Percentiles rank a stretch among this genome's conserved stretches.
Evolutionary conservation across 2,113 vertebrate genomes (phyloP).

Genomic region (Indri indri): DNA sequence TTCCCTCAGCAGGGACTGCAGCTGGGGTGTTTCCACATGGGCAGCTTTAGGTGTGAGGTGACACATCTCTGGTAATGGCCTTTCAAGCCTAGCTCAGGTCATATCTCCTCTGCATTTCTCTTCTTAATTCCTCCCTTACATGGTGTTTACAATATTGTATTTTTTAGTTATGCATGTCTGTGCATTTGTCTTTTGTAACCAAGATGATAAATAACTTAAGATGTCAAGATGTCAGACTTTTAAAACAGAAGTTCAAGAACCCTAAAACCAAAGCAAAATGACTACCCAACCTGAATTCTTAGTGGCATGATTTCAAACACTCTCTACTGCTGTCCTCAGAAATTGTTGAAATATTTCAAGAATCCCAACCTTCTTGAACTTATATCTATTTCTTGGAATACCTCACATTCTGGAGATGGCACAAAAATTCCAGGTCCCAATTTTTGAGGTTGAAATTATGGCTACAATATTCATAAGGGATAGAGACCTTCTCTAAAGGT

Average conservation of each 20-base stretch:
- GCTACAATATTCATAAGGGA: not conserved
- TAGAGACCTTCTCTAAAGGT: not conserved
- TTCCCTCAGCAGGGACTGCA: not conserved
- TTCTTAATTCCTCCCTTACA: not conserved
- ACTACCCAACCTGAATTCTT: not conserved
- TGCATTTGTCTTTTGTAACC: not conserved
- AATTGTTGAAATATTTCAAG: not conserved
- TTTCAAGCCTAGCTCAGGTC: not conserved
- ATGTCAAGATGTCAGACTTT: not conserved
- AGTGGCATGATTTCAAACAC: not conserved
- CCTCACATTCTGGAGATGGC: not conserved
- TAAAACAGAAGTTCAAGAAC: not conserved
- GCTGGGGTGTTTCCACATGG: not conserved
- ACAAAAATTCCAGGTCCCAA: not conserved
- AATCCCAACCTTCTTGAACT: not conserved
- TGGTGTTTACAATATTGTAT: not conserved
- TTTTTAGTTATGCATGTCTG: not conserved
- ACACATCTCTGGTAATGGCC: not conserved
- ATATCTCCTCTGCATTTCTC: not conserved
- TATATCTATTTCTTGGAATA: slow-evolving; percentile 6
- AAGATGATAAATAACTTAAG: not conserved
- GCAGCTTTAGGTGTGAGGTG: not conserved
- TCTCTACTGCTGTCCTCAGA: not conserved
- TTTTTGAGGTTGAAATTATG: not conserved
- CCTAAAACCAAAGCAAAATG: not conserved